A percentile compares a stretch with the other conserved stretches of the same genome.
phyloP scores from a whole-genome alignment of 2,888 invertebrate genomes.

The Lacanobia wlatinum region DNA sequence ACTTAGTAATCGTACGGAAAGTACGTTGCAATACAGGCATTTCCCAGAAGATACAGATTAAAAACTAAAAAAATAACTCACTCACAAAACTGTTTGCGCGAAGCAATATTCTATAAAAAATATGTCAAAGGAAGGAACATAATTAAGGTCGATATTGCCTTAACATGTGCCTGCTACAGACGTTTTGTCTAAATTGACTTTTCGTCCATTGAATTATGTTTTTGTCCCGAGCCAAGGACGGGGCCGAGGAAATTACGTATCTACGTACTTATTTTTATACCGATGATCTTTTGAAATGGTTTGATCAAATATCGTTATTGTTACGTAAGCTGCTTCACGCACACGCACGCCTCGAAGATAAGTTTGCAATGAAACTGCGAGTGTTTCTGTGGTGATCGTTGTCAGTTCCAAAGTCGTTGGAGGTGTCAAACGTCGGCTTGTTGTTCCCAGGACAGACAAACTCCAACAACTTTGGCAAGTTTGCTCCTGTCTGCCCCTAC shows the following conservation, averaged over 20 bases:
- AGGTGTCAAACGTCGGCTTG: slow-evolving; percentile 79
- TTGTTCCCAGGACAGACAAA: slow-evolving; percentile 75
- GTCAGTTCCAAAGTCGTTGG: slow-evolving; percentile 73
- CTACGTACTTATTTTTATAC: slow-evolving; percentile 22
- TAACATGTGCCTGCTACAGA: slow-evolving; percentile 57
- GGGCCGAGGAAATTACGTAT: slow-evolving; percentile 32
- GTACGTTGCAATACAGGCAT: slow-evolving; percentile 48
- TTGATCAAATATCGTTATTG: slow-evolving; percentile 33
- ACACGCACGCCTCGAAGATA: slow-evolving; percentile 24
- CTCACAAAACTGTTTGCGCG: slow-evolving; percentile 14
- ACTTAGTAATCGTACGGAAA: slow-evolving; percentile 57
- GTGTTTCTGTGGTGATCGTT: slow-evolving; percentile 77
- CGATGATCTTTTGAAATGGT: slow-evolving; percentile 37
- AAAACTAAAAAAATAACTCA: slow-evolving; percentile 30
- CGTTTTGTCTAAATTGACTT: slow-evolving; percentile 57
- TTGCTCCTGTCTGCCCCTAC: slow-evolving; percentile 75
- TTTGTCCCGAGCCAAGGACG: slow-evolving; percentile 37
- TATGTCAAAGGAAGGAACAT: slow-evolving; percentile 29
- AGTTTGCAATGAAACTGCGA: slow-evolving; percentile 65
- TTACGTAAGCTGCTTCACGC: slow-evolving; percentile 18
- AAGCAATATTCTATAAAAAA: slow-evolving; percentile 18
- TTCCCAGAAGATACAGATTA: slow-evolving; percentile 40
- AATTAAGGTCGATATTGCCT: slow-evolving; percentile 46
- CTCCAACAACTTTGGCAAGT: slow-evolving; percentile 77
- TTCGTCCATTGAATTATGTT: slow-evolving; percentile 52